These are phyloP conservation scores for Chaetophractus vellerosus DNA, from an alignment of 2,797 vertebrate genomes.

Conservation along the genomic window DNA sequence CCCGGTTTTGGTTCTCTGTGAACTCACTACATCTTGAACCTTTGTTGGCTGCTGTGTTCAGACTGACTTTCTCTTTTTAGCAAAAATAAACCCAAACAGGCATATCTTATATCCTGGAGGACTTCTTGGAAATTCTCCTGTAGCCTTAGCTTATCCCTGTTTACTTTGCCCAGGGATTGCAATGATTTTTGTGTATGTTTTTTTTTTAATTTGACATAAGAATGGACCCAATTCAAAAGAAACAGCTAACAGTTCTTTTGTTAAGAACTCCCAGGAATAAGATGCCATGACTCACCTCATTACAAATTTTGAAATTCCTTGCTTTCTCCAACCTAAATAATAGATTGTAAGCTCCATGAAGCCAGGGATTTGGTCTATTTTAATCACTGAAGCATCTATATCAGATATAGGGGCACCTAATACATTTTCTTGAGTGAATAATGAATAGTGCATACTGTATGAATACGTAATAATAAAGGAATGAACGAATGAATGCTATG, in stretches of 20 bases:
- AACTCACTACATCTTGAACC: not conserved
- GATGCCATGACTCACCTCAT: not conserved
- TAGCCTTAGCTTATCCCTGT: not conserved
- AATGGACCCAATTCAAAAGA: not conserved
- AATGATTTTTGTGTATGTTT: constrained; percentile 8
- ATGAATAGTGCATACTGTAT: not conserved
- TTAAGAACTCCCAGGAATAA: not conserved
- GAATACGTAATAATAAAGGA: not conserved
- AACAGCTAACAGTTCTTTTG: not conserved
- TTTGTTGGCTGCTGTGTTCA: constrained; percentile 2
- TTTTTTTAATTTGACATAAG: constrained; percentile 41
- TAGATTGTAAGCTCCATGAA: not conserved
- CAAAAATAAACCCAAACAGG: not conserved
- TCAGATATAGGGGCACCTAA: no score
- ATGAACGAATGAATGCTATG: not conserved
- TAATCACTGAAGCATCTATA: not conserved
- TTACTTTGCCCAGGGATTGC: not conserved
- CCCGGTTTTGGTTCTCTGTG: constrained; percentile 21
- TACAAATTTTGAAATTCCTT: constrained; percentile 49
- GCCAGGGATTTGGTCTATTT: not conserved
- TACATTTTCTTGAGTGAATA: not conserved
- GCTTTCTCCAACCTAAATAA: constrained; percentile 4
- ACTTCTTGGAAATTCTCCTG: not conserved
- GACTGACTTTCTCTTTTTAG: constrained; percentile 1
- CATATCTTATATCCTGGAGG: not conserved